Base-by-base conservation (phyloP, 2,113 vertebrate genomes). In the Sigmodon hispidus region DNA sequence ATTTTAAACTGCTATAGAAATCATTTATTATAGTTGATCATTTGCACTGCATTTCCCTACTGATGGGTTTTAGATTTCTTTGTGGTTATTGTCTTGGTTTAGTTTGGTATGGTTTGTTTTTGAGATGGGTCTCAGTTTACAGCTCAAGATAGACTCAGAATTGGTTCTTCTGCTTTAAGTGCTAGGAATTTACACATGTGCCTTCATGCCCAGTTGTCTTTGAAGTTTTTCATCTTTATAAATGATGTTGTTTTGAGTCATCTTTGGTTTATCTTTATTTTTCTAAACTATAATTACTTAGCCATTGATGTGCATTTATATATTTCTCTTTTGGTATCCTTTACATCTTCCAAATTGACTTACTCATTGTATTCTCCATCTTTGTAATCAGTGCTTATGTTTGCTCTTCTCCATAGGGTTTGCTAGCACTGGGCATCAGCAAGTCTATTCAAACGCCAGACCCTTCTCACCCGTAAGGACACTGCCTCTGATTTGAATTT, bases 371-470 rank as follows among this genome's bases (percentile, higher is more conserved):
- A 48, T 48, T 80, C 10, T 84, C n/a, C 29, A 16, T 87, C 65
- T 95, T 90, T 43, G 75, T 95, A 79, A 94, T 93, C 52, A 63
- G 75, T 10, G 31, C 90, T 94, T 80, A 70, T 26, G 48, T 75
- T 94, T 45, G 5, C 95, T 80, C 83, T 95, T 86, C 16, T 96
- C 22, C 91, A 22, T 94, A 99, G 99, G 99, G 98, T 11, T 98
- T 99, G 87, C 98, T 99, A 81, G 99, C 99, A 80, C 89, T 99
- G 98, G 99, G 99, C 95, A 99, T 99, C 98, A 99, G 99, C 97
- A 99, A 99, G 97, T 99, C 99, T 90, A 96, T 99, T 92, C 99
- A 99, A 92, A 99, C 99, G 7, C 99, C 99, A 85, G 99, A 99
- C 55, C 98, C 99, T 67, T 98, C 98, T 83, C 99, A 99, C 97